A percentile compares a stretch with the other conserved stretches of the same genome.
Evolutionary conservation across 2,113 vertebrate genomes (phyloP).

Genomic region (Neodon shergylaensis): DNA sequence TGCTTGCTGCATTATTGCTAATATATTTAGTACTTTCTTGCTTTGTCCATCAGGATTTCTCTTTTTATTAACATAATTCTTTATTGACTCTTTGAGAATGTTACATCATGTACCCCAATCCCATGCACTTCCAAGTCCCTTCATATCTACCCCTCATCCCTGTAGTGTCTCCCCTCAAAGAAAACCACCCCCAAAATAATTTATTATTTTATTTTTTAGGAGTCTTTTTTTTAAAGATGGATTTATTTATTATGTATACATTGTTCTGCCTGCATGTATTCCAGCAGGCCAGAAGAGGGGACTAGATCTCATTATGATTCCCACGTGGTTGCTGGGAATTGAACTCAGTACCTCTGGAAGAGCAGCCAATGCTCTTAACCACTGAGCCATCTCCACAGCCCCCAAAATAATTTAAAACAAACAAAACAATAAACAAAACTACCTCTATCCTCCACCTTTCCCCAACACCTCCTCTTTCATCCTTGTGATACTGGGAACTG

Average conservation of each 20-base stretch:
- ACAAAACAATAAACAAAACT: not conserved
- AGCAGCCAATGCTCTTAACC: no score
- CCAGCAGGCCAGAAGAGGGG: no score
- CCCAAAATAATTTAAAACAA: not conserved
- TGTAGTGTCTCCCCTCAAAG: not conserved
- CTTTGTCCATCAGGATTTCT: slow-evolving; percentile 6
- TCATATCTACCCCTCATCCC: not conserved
- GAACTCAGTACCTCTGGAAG: no score
- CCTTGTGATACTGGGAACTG: not conserved
- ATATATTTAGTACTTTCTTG: slow-evolving; percentile 35
- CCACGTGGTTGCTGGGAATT: no score
- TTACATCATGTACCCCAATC: not conserved
- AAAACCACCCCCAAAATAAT: not conserved
- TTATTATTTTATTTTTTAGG: no score
- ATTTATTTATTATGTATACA: no score
- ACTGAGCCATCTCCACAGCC: no score
- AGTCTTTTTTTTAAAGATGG: no score
- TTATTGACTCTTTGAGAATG: not conserved
- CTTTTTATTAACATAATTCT: not conserved
- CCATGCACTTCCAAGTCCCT: not conserved
- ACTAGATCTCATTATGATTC: no score
- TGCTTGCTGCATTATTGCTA: not conserved
- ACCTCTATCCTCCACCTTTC: not conserved
- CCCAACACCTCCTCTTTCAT: not conserved
- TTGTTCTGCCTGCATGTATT: no score